A percentile compares a stretch with the other conserved stretches of the same genome.
Evolutionary conservation across 2,113 vertebrate genomes (phyloP).

Genomic region (Actenoides lindsayi): DNA sequence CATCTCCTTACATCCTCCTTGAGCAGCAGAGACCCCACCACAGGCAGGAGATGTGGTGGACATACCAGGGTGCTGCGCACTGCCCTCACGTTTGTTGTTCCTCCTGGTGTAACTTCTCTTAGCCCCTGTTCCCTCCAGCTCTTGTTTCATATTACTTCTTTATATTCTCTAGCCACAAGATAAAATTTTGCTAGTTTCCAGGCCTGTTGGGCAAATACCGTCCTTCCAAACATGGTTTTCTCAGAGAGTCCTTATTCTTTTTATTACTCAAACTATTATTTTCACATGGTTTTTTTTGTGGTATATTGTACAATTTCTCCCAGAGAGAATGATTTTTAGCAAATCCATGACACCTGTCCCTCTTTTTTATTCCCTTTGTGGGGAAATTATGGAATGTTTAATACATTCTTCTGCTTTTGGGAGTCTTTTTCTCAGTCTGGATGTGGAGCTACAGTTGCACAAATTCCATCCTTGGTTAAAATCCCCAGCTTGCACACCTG

Average conservation of each 20-base stretch:
- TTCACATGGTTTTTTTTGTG: not conserved
- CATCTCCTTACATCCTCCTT: not conserved
- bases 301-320: not conserved
- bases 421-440: not conserved
- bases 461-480: not conserved
- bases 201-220: not conserved
- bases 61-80: rapidly evolving
- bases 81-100: not conserved
- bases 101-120: not conserved
- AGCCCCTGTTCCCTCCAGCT: not conserved
- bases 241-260: not conserved
- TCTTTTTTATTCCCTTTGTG: not conserved
- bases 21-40: not conserved
- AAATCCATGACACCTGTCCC: not conserved
- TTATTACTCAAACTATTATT: not conserved
- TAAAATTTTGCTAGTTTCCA: not conserved
- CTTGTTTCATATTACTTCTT: not conserved
- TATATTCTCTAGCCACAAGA: not conserved
- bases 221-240: not conserved
- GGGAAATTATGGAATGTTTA: not conserved
- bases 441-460: not conserved
- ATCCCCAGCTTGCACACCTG: not conserved
- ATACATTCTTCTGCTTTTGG: not conserved
- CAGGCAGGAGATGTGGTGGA: rapidly evolving
- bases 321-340: not conserved